Evolutionary conservation across 2,797 vertebrate genomes (phyloP).

Genomic region (Acanthurus tractus): DNA sequence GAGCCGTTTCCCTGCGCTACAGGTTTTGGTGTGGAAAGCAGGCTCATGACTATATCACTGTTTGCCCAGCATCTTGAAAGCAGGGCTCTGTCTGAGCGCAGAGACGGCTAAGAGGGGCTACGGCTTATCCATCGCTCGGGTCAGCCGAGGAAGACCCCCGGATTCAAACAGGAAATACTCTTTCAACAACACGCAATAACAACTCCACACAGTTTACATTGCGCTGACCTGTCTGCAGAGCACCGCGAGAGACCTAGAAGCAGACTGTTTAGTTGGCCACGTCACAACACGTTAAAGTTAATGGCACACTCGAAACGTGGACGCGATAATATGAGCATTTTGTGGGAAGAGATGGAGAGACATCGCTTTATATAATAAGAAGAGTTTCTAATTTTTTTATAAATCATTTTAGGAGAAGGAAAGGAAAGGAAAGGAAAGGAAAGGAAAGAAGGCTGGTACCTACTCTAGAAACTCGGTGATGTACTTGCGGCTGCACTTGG

Average conservation of each 20-base stretch:
- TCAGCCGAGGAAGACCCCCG: conserved; percentile 64
- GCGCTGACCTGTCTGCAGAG: conserved; percentile 58
- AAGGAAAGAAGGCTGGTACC: conserved; percentile 73
- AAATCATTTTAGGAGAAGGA: neutral
- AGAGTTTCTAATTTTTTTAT: neutral
- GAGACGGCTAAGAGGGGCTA: conserved; percentile 43
- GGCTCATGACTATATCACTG: conserved; percentile 65
- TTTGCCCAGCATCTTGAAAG: conserved; percentile 73
- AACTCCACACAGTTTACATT: conserved; percentile 77
- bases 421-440: neutral
- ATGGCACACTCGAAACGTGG: conserved; percentile 29
- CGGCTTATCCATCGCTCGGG: conserved; percentile 56
- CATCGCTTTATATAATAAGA: neutral
- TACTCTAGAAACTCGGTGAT: conserved; percentile 98
- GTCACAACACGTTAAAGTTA: conserved; percentile 57
- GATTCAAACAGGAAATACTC: conserved; percentile 82
- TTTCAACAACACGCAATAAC: conserved; percentile 81
- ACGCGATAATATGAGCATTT: conserved; percentile 8
- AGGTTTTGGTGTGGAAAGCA: conserved; percentile 63
- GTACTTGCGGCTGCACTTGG: conserved; percentile 97
- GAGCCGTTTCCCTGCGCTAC: conserved; percentile 72
- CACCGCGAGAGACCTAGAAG: conserved; percentile 33
- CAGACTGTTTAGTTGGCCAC: conserved; percentile 48
- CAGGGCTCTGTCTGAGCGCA: conserved; percentile 36
- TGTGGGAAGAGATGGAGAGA: neutral